Base-by-base conservation (phyloP, 92 coral and sea anemone genomes). In the Siderastrea siderea region DNA sequence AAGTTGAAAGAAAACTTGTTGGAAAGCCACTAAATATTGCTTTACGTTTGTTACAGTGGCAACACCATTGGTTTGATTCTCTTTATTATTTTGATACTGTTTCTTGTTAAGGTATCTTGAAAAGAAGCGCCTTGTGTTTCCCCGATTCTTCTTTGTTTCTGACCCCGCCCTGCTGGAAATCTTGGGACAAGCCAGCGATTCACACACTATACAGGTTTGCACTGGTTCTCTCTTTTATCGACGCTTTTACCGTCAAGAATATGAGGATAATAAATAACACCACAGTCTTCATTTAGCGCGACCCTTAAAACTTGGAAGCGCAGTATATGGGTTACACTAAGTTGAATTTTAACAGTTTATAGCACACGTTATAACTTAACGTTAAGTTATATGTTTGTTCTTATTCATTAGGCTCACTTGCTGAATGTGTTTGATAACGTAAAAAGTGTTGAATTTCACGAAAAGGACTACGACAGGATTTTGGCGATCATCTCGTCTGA, bases 151-250 rank as follows among this genome's bases (percentile, higher is more conserved):
- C 93, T 95, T 95, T 75, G 98, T 95, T 43, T 95, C 98, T 74
- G 98, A 95, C 44, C 98, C 98, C 6, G 98, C 98, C 2, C 80
- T 95, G 60, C 84, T 95, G 69, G 98, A 95, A 83, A 95, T 95
- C 57, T 93, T 95, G 78, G 98, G 98, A 66, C 98, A 95, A 77
- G 98, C 98, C 38, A 95, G 98, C 58, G 98, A 95, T 75, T 95
- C 98, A 12, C 98, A 95, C 86, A 95, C 98, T 19, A 95, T 95
- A 26, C 98, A 95, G 96, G 98, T 91, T 69, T 48, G 88, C 19
- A 16, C 1, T 43, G 15, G 4, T 59, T 1, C 60, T 43, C 9
- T 57, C n/a, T 17, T 26, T n/a, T 1, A 7, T 11, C 12, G 10
- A 57, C 4, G 4, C 10, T 50, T 16, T 17, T 66, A 3, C 44